Percentiles rank a stretch among this genome's conserved stretches.
These are phyloP conservation scores for Drosophila jambulina DNA, from an alignment of 1,140 invertebrate species.

Conservation along the genomic window DNA sequence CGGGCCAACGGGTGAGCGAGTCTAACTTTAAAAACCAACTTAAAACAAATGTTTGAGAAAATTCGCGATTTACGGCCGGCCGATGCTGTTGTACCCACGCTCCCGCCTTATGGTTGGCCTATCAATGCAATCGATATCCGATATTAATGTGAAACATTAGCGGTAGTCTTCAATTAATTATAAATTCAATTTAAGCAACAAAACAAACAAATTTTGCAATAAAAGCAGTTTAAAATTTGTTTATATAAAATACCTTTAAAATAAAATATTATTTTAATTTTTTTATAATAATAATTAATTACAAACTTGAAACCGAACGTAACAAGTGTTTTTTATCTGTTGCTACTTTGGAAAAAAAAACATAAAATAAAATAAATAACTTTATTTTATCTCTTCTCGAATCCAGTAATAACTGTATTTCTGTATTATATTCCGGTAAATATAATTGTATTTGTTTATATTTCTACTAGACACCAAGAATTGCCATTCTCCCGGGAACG, in stretches of 20 bases:
- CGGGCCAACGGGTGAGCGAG: neutral
- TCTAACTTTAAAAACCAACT: neutral
- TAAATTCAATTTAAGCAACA: neutral
- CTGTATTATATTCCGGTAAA: too few species aligned
- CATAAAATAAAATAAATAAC: too few species aligned
- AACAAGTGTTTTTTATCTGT: too few species aligned
- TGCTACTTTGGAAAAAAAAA: too few species aligned
- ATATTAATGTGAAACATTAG: neutral
- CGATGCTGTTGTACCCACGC: conserved; percentile 54
- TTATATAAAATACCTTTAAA: too few species aligned
- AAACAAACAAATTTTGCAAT: neutral
- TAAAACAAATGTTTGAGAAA: conserved; percentile 1
- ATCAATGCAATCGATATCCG: conserved; percentile 3
- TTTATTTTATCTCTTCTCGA: too few species aligned
- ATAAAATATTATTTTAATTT: too few species aligned
- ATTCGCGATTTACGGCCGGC: conserved; percentile 44
- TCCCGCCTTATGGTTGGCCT: conserved; percentile 51
- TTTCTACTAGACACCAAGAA: neutral
- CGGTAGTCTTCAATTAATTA: neutral
- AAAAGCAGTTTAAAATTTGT: too few species aligned
- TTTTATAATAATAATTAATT: too few species aligned
- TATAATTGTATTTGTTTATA: too few species aligned
- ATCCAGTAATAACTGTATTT: too few species aligned
- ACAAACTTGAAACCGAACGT: too few species aligned
- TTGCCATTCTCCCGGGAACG: neutral